Evolutionary conservation across 53 echinoderm and acorn worm species (phyloP), one percentile per base, ranked within the genome.

Genomic region (Actinopyga echinites): DNA sequence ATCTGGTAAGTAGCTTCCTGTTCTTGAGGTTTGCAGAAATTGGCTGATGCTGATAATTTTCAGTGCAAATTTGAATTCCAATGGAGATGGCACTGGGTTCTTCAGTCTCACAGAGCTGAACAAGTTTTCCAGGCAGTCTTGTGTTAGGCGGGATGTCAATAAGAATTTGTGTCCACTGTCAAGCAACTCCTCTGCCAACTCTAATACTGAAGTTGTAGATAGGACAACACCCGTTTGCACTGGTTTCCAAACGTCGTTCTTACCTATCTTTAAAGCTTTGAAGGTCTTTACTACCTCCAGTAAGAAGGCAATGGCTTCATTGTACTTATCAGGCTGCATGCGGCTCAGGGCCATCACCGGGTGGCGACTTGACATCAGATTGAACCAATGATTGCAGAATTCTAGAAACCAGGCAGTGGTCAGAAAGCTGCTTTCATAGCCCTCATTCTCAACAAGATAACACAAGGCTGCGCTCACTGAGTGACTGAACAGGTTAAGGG

Each of bases 21-120:
- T 81, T 42, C 55, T 62, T 21, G 82, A 64, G 0, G 82, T 60
- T 25, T 82, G 82, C 31, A 90, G 77, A 66, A 78, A 86, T 29
- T 90, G 90, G 4, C 82, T 86, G 3, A 66, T 73, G 24, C 81
- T 90, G 52, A 90, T 90, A 10, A 90, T 62, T 54, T 90, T 90
- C 42, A 82, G 37, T 37, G 37, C 37, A 37, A 37, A 37, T 80
- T 30, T 90, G 49, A 91, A 87, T 49, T 74, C 91, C 13, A 87
- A 40, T 19, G 87, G 84, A 30, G 87, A 69, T 68, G 87, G 91
- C 23, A 85, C 49, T 1, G 91, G 91, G 40, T 87, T 87, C 59
- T 66, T 86, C 65, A 81, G 38, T 67, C 80, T 64, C 17, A 86
- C 82, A 12, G 74, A 82, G 42, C 75, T 64, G 69, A 86, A 86